Conservation (phyloP, 2,797 vertebrate genomes). For the Novumbra hubbsi region DNA sequence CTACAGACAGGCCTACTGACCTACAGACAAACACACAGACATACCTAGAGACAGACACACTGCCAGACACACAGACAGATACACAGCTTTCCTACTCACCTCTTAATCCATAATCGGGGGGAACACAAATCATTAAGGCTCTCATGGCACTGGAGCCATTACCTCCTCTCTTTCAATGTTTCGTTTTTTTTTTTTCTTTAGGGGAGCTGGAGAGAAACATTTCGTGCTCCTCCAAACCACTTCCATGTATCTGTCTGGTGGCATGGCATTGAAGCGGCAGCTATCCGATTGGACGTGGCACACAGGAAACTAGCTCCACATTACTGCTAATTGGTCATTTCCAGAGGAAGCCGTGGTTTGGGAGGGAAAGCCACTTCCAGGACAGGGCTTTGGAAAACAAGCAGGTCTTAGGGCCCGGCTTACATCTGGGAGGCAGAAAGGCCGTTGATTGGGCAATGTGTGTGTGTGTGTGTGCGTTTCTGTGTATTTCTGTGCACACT, state of each 20-base stretch:
- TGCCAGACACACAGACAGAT: constrained; percentile 41
- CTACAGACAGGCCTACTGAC: too few relatives aligned
- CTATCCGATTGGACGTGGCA: constrained; percentile 69
- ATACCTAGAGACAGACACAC: constrained; percentile 39
- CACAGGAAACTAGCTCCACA: constrained; percentile 71
- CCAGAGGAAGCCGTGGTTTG: constrained; percentile 74
- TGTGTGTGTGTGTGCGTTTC: not conserved
- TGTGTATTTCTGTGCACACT: not conserved
- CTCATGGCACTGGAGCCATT: constrained; percentile 70
- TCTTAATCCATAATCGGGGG: constrained; percentile 44
- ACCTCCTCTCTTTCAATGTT: constrained; percentile 44
- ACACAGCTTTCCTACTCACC: constrained; percentile 50
- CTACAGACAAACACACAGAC: too few relatives aligned
- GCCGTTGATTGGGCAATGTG: constrained; percentile 22
- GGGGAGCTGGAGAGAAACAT: constrained; percentile 52
- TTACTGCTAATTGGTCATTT: constrained; percentile 78
- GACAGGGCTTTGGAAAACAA: constrained; percentile 69
- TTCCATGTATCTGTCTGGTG: constrained; percentile 73
- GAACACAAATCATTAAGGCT: constrained; percentile 71
- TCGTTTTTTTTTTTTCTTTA: constrained; percentile 49
- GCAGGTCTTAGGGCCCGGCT: constrained; percentile 61
- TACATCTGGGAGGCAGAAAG: constrained; percentile 65
- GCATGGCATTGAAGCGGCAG: constrained; percentile 68
- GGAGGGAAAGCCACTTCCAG: constrained; percentile 68
- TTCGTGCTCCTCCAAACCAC: constrained; percentile 76